Conservation (phyloP, 1,140 invertebrate species). For the Bombus balteatus region DNA sequence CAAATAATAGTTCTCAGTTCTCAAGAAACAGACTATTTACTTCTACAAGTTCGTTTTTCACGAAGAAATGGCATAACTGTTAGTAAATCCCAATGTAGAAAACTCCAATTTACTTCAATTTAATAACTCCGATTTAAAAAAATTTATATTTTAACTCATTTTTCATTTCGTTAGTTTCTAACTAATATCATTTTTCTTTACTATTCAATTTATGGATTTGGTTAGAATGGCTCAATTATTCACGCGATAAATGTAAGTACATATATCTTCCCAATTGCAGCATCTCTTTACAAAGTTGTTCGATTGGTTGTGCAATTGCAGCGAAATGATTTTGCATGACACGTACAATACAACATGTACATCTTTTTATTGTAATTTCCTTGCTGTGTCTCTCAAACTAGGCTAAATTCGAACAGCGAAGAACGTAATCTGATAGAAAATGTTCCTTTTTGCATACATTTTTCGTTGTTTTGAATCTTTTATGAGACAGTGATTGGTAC, state of each 20-base stretch:
- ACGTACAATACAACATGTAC: too few relatives aligned
- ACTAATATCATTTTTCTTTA: not conserved
- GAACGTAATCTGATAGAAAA: not conserved
- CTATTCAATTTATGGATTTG: not conserved
- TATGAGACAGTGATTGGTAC: not conserved
- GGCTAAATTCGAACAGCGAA: slow-evolving; percentile 5
- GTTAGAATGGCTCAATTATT: not conserved
- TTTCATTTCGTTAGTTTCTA: not conserved
- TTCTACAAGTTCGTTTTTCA: not conserved
- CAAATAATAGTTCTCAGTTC: not conserved
- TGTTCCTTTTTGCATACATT: not conserved
- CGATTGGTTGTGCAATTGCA: not conserved
- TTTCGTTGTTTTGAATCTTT: not conserved
- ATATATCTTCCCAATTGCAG: not conserved
- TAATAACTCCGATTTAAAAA: too few relatives aligned
- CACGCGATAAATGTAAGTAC: not conserved
- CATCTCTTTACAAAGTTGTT: not conserved
- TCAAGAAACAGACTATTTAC: not conserved
- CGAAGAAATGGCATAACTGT: not conserved
- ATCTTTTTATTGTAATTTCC: not conserved
- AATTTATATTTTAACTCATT: not conserved
- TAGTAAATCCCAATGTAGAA: not conserved
- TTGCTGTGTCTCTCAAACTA: not conserved
- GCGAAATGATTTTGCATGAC: not conserved
- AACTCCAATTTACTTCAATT: too few relatives aligned